Conservation (phyloP, 2,888 invertebrate species). For the Athripsodes cinereus region DNA sequence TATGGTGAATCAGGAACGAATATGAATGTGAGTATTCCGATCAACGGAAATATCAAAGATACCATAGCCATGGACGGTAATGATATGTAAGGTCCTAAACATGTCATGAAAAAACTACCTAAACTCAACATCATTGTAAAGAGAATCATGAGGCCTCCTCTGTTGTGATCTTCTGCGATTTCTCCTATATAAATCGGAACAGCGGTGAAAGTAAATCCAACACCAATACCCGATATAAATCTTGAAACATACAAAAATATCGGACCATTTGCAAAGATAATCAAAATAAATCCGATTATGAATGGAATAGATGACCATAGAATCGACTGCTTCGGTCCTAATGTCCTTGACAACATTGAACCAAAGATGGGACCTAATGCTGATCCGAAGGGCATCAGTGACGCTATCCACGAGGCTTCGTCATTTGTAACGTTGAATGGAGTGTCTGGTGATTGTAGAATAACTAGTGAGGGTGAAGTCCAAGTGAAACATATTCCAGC, state of each 20-base stretch:
- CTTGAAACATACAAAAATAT: conserved; percentile 33
- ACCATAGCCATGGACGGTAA: conserved; percentile 19
- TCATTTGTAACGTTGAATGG: conserved; percentile 34
- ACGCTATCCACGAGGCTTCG: conserved; percentile 37
- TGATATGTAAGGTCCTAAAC: conserved; percentile 25
- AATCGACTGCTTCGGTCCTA: conserved; percentile 25
- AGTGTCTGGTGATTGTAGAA: conserved; percentile 33
- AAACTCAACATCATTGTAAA: conserved; percentile 22
- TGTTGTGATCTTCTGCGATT: conserved; percentile 26
- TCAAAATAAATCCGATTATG: conserved; percentile 18
- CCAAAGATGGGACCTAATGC: conserved; percentile 23
- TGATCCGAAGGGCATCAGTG: conserved; percentile 20
- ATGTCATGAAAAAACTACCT: conserved; percentile 22
- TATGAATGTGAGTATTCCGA: conserved; percentile 20
- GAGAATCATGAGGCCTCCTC: conserved; percentile 25
- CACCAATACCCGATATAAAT: conserved; percentile 29
- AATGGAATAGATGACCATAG: conserved; percentile 19
- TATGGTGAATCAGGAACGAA: conserved; percentile 27
- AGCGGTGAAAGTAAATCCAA: conserved; percentile 24
- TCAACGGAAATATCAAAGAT: conserved; percentile 23
- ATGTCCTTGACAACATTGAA: conserved; percentile 13
- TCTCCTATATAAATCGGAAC: conserved; percentile 28
- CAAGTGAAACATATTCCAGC: conserved; percentile 38
- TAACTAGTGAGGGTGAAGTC: conserved; percentile 38
- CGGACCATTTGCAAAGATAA: conserved; percentile 21